Base-by-base conservation (phyloP, 2,888 invertebrate genomes). In the Drosophila leonis region DNA sequence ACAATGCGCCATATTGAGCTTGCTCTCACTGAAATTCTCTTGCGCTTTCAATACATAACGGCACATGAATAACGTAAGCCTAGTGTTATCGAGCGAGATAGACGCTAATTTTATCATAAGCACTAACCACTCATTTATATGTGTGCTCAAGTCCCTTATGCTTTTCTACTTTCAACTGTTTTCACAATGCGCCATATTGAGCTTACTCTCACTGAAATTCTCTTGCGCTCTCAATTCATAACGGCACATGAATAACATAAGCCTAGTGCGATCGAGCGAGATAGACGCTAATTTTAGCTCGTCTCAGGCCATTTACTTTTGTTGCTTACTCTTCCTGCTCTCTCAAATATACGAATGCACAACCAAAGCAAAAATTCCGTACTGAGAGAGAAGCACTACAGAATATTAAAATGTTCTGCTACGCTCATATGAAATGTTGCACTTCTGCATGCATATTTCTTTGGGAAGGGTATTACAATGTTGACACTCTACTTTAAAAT, bases 271-370 rank as follows among this genome's bases (percentile, higher is more conserved):
- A 31, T 49, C 20, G 33, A 49, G 31, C 31, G 31, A 49, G 49
- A 49, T 49, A 49, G 49, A 4, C 18, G 49, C 49, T 49, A 49
- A 33, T 49, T 48, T 29, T 48, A 48, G 48, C 46, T 24, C 8
- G 1, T 29, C 10, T 1, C 6, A n/a, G 5, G 5, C 15, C 10
- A 10, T 29, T n/a, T n/a, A 29, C 7, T 31, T 31, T n/a, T 4
- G n/a, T 31, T 20, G 31, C n/a, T 49, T 18, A 29, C 10, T n/a
- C 9, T 29, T n/a, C n/a, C 12, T 49, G 18, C 49, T 49, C 31
- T 49, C 31, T 49, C 29, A 5, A 9, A 10, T 20, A 4, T 2
- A 29, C 29, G 6, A 29, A 27, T 9, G 46, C 24, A 27, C 4
- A 46, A n/a, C n/a, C 13, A 8, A 2, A 0, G 15, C 29, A 12